Base-by-base conservation (phyloP, 2,113 vertebrate genomes). In the Cromileptes altivelis region DNA sequence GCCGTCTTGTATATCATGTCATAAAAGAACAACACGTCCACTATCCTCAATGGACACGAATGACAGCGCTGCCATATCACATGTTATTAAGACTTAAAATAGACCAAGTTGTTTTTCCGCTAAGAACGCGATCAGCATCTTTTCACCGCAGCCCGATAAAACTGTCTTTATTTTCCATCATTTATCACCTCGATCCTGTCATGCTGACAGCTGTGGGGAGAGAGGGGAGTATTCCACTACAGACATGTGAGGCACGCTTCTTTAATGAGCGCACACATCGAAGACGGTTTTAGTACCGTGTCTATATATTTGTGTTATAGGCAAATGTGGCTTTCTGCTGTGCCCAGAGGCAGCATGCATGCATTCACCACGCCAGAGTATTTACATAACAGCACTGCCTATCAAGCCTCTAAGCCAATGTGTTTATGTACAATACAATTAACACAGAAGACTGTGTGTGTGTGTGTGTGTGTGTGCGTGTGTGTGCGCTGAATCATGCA, bases 371-470 rank as follows among this genome's bases (percentile, higher is more conserved):
- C 40, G 74, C 42, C n/a, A 68, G 63, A 4, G 33, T 70, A 74
- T 90, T 87, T 88, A 77, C 84, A 86, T 50, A 89, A 79, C 65
- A 53, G 58, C 56, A 27, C 17, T 50, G 61, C 75, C 58, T 60
- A 40, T 82, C 79, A 62, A 47, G 53, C 61, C 63, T 78, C 62
- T 58, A 18, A 76, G 62, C 45, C 64, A 75, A 90, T 67, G 73
- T 68, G 75, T 75, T 55, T 30, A 21, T 70, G 50, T 73, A 40
- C 25, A 80, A 81, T 70, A 40, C 25, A 80, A 79, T 70, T 53
- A 55, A 61, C 25, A 52, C 3, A 40, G 21, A 57, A 52, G 42
- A 45, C 55, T 68, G 63, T 68, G 47, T 53, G 49, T 55, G 78
- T 55, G 78, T 74, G 69, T 61, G 23, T 25, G 53, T 58, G 47